A percentile compares a stretch with the other conserved stretches of the same genome.
These are phyloP conservation scores for Gnathochromis pfefferi DNA, from an alignment of 2,113 vertebrate species.

Conservation along the genomic window DNA sequence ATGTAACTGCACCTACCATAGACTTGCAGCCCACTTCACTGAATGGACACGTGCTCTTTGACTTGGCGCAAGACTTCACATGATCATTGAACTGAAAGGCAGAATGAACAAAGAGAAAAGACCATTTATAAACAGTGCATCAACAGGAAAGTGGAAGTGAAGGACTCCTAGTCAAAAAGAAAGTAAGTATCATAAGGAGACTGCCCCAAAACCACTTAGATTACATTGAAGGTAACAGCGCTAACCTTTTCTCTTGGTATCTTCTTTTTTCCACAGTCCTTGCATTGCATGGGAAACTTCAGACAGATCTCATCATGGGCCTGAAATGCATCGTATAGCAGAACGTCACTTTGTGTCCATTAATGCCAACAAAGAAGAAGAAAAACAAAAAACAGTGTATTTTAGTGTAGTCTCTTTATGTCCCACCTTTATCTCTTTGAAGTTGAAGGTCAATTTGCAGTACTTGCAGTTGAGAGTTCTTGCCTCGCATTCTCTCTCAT, in stretches of 20 bases:
- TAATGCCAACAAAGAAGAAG: neutral
- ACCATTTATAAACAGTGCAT: neutral
- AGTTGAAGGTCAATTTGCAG: conserved; percentile 70
- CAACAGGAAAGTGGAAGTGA: neutral
- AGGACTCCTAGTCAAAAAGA: neutral
- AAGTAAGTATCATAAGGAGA: neutral
- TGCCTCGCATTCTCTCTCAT: conserved; percentile 70
- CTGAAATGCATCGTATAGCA: conserved; percentile 49
- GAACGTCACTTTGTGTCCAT: neutral
- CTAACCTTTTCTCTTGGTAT: conserved; percentile 83
- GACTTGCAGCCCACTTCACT: conserved; percentile 75
- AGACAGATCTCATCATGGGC: conserved; percentile 83
- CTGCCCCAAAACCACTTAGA: neutral
- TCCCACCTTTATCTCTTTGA: conserved; percentile 67
- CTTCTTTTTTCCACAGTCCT: conserved; percentile 85
- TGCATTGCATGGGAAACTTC: conserved; percentile 83
- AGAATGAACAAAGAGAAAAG: neutral
- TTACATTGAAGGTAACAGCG: neutral
- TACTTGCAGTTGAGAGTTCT: conserved; percentile 74
- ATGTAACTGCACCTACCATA: conserved; percentile 44
- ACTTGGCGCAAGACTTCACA: conserved; percentile 72
- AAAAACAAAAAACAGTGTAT: neutral
- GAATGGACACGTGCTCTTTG: conserved; percentile 78
- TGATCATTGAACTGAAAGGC: conserved; percentile 81
- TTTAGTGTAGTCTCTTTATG: neutral